These are phyloP conservation scores for Drosophila melanosoma DNA, from an alignment of 2,888 invertebrate genomes.

Conservation along the genomic window DNA sequence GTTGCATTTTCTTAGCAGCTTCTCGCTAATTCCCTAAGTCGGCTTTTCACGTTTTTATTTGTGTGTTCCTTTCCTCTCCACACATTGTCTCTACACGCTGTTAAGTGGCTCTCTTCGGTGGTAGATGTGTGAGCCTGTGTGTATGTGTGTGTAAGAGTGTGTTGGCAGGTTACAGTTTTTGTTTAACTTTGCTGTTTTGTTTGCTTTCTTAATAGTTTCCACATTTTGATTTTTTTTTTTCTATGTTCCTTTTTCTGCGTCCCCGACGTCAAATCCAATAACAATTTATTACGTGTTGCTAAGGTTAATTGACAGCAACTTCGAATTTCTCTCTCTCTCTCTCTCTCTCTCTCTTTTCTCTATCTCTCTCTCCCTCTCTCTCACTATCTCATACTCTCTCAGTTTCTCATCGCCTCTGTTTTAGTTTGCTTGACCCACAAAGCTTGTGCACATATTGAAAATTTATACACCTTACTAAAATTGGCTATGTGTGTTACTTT, in stretches of 20 bases:
- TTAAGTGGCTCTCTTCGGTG: not conserved
- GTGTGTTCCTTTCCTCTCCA: slow-evolving; percentile 6
- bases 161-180: slow-evolving; percentile 44
- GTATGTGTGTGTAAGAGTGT: not conserved
- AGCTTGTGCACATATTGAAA: slow-evolving; percentile 2
- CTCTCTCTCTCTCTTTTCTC: not conserved
- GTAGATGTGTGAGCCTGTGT: not conserved
- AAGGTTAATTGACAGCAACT: slow-evolving; percentile 55
- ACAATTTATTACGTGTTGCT: slow-evolving; percentile 64
- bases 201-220: slow-evolving; percentile 66
- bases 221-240: slow-evolving; percentile 13
- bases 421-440: slow-evolving; percentile 19
- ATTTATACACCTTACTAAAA: slow-evolving; percentile 10
- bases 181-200: slow-evolving; percentile 45
- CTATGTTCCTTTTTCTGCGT: slow-evolving; percentile 8
- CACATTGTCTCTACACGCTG: slow-evolving; percentile 16
- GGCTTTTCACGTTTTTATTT: not conserved
- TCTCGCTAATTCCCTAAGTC: not conserved
- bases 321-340: not conserved
- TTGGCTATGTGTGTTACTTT: slow-evolving; percentile 20
- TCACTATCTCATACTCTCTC: not conserved
- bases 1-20: slow-evolving; percentile 10
- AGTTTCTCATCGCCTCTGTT: not conserved
- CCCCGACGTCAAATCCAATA: slow-evolving; percentile 57
- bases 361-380: not conserved